A percentile compares a stretch with the other conserved stretches of the same genome.
Evolutionary conservation across 2,888 invertebrate species (phyloP).

Genomic region (Andrena bicolor): DNA sequence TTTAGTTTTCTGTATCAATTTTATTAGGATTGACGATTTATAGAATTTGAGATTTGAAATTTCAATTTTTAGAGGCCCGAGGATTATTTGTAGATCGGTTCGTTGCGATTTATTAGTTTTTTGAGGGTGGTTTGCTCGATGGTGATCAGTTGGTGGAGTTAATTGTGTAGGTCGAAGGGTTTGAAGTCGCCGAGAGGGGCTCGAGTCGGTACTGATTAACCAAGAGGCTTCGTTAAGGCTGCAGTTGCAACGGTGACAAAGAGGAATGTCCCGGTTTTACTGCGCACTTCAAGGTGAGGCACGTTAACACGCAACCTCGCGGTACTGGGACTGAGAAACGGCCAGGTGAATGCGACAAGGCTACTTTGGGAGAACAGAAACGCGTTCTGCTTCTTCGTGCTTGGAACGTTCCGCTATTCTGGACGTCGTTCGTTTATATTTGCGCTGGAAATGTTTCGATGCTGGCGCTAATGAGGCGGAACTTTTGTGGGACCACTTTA

Average conservation of each 20-base stretch:
- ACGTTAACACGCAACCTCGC: slow-evolving; percentile 61
- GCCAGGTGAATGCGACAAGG: slow-evolving; percentile 47
- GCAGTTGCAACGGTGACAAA: slow-evolving; percentile 56
- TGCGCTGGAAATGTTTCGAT: not conserved
- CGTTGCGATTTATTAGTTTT: too few relatives aligned
- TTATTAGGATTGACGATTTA: too few relatives aligned
- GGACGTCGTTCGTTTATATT: slow-evolving; percentile 19
- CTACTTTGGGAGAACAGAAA: slow-evolving; percentile 35
- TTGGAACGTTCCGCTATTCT: slow-evolving; percentile 14
- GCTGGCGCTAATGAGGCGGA: slow-evolving; percentile 13
- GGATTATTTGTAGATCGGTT: too few relatives aligned
- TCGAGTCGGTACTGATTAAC: slow-evolving; percentile 43
- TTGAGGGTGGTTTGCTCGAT: too few relatives aligned
- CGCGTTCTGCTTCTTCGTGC: slow-evolving; percentile 18
- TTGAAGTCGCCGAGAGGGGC: not conserved
- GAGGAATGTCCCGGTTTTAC: slow-evolving; percentile 61
- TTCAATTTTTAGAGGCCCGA: too few relatives aligned
- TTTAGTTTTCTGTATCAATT: too few relatives aligned
- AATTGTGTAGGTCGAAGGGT: not conserved
- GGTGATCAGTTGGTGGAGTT: not conserved
- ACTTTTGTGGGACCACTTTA: not conserved
- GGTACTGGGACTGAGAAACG: slow-evolving; percentile 45
- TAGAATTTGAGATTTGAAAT: too few relatives aligned
- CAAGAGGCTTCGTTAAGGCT: slow-evolving; percentile 54
- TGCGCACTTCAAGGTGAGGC: slow-evolving; percentile 67